These are phyloP conservation scores for Ceramica pisi DNA, from an alignment of 2,888 invertebrate species.

Conservation along the genomic window DNA sequence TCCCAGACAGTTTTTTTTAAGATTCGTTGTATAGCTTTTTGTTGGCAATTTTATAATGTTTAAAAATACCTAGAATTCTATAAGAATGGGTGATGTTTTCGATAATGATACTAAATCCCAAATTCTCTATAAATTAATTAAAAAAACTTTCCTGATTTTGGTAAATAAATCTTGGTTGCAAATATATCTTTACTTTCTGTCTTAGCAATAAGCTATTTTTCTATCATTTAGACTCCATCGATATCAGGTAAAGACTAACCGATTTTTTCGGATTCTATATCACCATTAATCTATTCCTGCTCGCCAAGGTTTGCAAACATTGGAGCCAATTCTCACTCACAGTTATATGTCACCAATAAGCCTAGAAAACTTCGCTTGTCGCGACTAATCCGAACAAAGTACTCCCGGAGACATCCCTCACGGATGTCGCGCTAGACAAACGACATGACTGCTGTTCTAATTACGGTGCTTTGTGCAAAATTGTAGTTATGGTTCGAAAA, in stretches of 20 bases:
- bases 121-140: background rate
- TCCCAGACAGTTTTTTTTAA: conserved; percentile 9
- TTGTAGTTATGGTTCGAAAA: conserved; percentile 1
- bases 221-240: background rate
- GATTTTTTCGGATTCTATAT: background rate
- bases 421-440: conserved; percentile 52
- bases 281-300: background rate
- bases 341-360: conserved; percentile 52
- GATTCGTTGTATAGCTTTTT: background rate
- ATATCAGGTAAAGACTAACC: no score
- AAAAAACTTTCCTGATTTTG: background rate
- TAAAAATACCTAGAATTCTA: background rate
- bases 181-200: background rate
- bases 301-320: conserved; percentile 12
- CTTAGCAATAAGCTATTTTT: background rate
- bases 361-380: conserved; percentile 55
- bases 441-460: conserved; percentile 48
- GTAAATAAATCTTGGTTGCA: background rate
- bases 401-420: conserved; percentile 57
- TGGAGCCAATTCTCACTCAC: conserved; percentile 6
- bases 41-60: background rate
- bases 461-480: conserved; percentile 34
- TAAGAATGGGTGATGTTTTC: background rate
- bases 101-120: background rate
- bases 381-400: conserved; percentile 64